Evolutionary conservation across 2,888 invertebrate genomes (phyloP), one percentile per base, ranked within the genome.

Genomic region (Heterodera filipjevi): DNA sequence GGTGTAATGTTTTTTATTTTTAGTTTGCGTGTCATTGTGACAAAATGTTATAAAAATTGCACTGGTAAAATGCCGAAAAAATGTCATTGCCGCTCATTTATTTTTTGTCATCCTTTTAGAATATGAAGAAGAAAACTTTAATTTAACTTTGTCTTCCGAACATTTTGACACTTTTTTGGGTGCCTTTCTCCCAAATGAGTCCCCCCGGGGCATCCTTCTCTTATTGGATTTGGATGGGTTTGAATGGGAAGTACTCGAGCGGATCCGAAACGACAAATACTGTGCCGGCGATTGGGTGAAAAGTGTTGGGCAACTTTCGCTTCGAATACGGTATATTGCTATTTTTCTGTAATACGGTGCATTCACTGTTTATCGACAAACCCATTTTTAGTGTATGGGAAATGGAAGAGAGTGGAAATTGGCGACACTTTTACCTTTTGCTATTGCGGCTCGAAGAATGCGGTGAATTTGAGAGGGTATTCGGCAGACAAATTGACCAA

Each of bases 401-500:
- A 73, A 73, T 73, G 73, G 73, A 73, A 16, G 73, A 73, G 27
- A 73, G 73, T 22, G 73, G 49, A 73, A 73, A 73, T 73, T 73
- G 73, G 73, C 27, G 73, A 27, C 39, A 27, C n/a, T 73, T 73
- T 73, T 73, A 73, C 3, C 49, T 73, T 46, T 27, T 33, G 46
- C 27, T 73, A 35, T 46, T 73, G 27, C 39, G 49, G 22, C n/a
- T 73, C 33, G 46, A 73, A 49, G 73, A 73, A 73, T 73, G 73
- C 27, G 59, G n/a, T 49, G 27, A 35, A 73, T 49, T 73, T 73
- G n/a, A 73, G 35, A 73, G 64, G 27, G 14, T 35, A 27, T 73
- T 73, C 44, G 49, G 27, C 39, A 33, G 35, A 64, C 46, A 73
- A 73, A 73, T 73, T 64, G 35, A 49, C 44, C 22, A 49, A 49